Conservation (phyloP, 2,888 invertebrate genomes). For the Cosmia pyralina region DNA sequence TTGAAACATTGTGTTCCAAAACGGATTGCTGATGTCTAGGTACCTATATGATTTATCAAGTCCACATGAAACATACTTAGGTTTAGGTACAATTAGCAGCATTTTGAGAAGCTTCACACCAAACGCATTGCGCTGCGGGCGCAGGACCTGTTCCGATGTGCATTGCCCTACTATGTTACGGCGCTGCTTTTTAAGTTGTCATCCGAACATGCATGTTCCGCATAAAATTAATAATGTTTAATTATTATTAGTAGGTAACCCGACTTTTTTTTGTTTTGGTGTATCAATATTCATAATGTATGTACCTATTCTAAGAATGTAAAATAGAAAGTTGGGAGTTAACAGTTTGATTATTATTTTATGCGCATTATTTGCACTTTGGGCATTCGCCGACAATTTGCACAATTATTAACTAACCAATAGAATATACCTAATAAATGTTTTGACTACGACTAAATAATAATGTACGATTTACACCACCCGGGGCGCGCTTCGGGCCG, state of each 20-base stretch:
- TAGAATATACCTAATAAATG: constrained; percentile 13
- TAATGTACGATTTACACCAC: constrained; percentile 7
- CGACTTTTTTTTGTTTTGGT: neutral
- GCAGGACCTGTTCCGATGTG: neutral
- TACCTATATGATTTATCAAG: neutral
- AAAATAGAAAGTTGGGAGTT: constrained; percentile 18
- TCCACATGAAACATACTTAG: neutral
- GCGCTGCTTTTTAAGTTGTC: neutral
- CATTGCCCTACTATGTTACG: neutral
- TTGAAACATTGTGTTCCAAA: neutral
- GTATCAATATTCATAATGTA: constrained; percentile 1
- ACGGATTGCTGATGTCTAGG: neutral
- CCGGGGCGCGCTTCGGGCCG: neutral
- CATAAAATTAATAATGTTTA: neutral
- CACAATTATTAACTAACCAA: constrained; percentile 24
- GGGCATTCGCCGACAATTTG: constrained; percentile 17
- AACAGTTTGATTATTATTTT: constrained; percentile 20
- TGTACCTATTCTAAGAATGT: constrained; percentile 12
- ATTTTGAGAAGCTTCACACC: neutral
- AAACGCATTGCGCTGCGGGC: neutral
- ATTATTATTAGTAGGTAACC: neutral
- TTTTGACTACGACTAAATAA: constrained; percentile 13
- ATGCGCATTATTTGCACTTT: constrained; percentile 20
- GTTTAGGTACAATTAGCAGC: neutral
- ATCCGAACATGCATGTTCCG: neutral